Percentiles rank a stretch among this genome's conserved stretches.
Conservation (phyloP, 1,140 invertebrate species). For the Babylonia areolata region DNA sequence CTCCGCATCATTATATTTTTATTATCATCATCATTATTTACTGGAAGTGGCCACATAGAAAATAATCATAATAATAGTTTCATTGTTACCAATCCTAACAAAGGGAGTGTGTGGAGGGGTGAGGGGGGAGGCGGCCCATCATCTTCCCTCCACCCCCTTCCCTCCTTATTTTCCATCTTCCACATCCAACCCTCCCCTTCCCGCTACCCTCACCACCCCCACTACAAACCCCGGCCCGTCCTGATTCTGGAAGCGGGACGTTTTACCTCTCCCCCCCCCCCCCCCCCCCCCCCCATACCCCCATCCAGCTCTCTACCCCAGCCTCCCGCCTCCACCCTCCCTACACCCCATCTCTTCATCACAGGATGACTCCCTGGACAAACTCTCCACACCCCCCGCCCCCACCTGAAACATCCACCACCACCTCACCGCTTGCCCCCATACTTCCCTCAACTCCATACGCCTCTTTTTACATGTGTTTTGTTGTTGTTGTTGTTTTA, state of each 20-base stretch:
- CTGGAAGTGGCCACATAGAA: too few species aligned
- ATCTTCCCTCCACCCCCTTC: too few species aligned
- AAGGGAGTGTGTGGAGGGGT: too few species aligned
- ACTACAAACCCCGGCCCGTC: neutral
- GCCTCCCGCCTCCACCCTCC: neutral
- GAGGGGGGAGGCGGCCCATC: too few species aligned
- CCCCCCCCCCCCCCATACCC: neutral
- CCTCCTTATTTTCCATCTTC: too few species aligned
- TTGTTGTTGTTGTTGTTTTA: too few species aligned
- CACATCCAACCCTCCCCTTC: neutral
- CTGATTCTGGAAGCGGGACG: neutral
- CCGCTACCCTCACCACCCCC: neutral
- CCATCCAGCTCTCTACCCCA: neutral
- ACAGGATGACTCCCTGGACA: neutral
- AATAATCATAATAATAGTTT: too few species aligned
- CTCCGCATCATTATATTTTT: too few species aligned
- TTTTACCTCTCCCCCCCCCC: neutral
- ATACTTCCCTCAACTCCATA: neutral
- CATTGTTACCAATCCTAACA: too few species aligned
- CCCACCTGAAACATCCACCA: neutral
- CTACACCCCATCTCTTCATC: neutral
- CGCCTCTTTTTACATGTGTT: too few species aligned
- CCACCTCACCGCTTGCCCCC: neutral
- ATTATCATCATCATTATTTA: too few species aligned
- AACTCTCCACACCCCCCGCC: neutral